These are phyloP conservation scores for Metalampra italica DNA, from an alignment of 2,888 invertebrate genomes.

Conservation along the genomic window DNA sequence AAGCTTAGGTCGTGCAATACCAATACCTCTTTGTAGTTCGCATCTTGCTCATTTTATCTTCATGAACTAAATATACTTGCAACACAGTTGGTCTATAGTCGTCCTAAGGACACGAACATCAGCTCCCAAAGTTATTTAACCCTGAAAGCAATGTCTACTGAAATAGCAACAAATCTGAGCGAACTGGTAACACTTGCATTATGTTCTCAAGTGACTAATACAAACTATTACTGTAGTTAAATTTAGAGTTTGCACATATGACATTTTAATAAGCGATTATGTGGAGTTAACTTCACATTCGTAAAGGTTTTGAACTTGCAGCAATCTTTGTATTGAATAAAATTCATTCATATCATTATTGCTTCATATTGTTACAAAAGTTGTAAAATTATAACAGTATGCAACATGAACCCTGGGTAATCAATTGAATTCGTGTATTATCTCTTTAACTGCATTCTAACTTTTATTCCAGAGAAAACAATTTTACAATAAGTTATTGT, in stretches of 20 bases:
- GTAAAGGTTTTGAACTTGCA: too few relatives aligned
- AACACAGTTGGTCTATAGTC: slow-evolving; percentile 24
- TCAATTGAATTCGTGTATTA: too few relatives aligned
- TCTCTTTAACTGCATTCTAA: too few relatives aligned
- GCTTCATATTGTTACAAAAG: too few relatives aligned
- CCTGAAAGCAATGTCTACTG: slow-evolving; percentile 61
- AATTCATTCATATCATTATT: too few relatives aligned
- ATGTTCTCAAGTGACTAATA: slow-evolving; percentile 45
- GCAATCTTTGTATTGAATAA: too few relatives aligned
- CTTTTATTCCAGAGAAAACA: too few relatives aligned
- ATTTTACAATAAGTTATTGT: too few relatives aligned
- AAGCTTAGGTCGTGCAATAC: not conserved
- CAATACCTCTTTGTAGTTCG: slow-evolving; percentile 1
- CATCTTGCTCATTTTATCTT: slow-evolving; percentile 35
- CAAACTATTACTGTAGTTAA: slow-evolving; percentile 39
- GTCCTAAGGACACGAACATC: slow-evolving; percentile 46
- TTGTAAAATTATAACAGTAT: too few relatives aligned
- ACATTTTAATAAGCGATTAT: slow-evolving; percentile 5
- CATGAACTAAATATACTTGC: slow-evolving; percentile 47
- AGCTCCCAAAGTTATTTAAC: slow-evolving; percentile 67
- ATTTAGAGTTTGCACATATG: slow-evolving; percentile 13
- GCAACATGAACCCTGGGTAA: too few relatives aligned
- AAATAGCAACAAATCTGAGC: slow-evolving; percentile 58
- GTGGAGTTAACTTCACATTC: too few relatives aligned
- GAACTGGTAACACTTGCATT: slow-evolving; percentile 47